phyloP scores from a whole-genome alignment of 1,140 invertebrate species.

The Lanistes nyassanus region DNA sequence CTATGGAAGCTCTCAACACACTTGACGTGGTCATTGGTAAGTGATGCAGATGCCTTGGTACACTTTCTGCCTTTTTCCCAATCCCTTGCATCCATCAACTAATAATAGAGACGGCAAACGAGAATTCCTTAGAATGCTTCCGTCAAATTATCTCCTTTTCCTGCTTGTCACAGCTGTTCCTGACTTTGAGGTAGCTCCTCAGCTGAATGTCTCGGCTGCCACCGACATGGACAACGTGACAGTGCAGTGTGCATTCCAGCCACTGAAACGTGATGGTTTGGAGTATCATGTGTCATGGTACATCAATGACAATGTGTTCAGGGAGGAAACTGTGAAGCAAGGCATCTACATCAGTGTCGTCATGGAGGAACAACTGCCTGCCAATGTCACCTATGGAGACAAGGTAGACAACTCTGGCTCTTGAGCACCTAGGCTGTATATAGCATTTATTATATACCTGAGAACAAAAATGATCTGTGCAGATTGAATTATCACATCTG shows the following conservation, averaged over 20 bases:
- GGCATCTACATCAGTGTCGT: constrained; percentile 21
- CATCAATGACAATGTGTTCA: constrained; percentile 22
- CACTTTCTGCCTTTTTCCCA: too few relatives aligned
- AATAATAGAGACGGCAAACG: too few relatives aligned
- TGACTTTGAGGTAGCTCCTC: constrained; percentile 31
- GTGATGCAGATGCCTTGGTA: background rate
- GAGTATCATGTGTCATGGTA: constrained; percentile 42
- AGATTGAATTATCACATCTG: background rate
- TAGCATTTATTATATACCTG: too few relatives aligned
- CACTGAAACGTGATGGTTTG: constrained; percentile 24
- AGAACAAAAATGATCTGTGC: background rate
- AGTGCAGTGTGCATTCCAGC: constrained; percentile 37
- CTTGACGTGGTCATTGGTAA: constrained; percentile 30
- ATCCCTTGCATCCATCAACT: too few relatives aligned
- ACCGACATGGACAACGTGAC: constrained; percentile 20
- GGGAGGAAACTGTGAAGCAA: background rate
- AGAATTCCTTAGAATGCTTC: too few relatives aligned
- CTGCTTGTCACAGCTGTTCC: constrained; percentile 26
- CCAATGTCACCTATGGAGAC: constrained; percentile 23
- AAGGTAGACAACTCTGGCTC: background rate
- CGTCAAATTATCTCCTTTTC: background rate
- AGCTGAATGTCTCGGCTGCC: constrained; percentile 4
- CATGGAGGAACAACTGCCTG: constrained; percentile 4
- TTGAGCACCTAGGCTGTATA: too few relatives aligned
- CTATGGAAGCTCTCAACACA: constrained; percentile 21